Percentiles rank a stretch among this genome's conserved stretches.
phyloP scores from a whole-genome alignment of 2,113 vertebrate species.

The Nestor notabilis region DNA sequence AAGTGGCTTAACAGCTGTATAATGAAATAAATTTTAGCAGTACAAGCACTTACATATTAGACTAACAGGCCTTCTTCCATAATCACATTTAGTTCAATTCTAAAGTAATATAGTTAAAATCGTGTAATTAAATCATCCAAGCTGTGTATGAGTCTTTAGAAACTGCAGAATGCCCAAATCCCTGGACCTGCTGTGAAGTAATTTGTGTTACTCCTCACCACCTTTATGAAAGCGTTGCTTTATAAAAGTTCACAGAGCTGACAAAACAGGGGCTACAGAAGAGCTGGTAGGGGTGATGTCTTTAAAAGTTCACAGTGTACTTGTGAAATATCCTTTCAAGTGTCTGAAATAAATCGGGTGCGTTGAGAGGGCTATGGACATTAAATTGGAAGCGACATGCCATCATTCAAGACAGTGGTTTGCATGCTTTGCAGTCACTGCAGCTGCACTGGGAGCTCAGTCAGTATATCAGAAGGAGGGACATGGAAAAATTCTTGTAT shows the following conservation, averaged over 20 bases:
- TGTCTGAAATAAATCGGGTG: not conserved
- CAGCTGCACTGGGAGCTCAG: not conserved
- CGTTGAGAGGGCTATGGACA: not conserved
- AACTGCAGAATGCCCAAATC: not conserved
- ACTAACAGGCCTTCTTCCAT: not conserved
- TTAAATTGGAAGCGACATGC: not conserved
- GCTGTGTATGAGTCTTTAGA: not conserved
- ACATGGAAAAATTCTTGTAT: not conserved
- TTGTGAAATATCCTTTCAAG: not conserved
- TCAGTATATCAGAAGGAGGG: not conserved
- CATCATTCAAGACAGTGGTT: accelerated
- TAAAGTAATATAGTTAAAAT: not conserved
- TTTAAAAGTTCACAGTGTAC: accelerated
- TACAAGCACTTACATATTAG: not conserved
- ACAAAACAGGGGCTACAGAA: not conserved
- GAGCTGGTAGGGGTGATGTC: not conserved
- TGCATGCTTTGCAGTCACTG: not conserved
- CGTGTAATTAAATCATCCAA: not conserved
- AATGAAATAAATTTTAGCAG: not conserved
- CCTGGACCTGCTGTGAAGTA: not conserved
- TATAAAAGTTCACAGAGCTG: not conserved
- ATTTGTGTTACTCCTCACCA: not conserved
- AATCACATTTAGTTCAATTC: not conserved
- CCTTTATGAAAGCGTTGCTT: not conserved
- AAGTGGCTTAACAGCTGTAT: not conserved